Evolutionary conservation across 2,113 vertebrate genomes (phyloP).

Genomic region (Nannospalax galili): DNA sequence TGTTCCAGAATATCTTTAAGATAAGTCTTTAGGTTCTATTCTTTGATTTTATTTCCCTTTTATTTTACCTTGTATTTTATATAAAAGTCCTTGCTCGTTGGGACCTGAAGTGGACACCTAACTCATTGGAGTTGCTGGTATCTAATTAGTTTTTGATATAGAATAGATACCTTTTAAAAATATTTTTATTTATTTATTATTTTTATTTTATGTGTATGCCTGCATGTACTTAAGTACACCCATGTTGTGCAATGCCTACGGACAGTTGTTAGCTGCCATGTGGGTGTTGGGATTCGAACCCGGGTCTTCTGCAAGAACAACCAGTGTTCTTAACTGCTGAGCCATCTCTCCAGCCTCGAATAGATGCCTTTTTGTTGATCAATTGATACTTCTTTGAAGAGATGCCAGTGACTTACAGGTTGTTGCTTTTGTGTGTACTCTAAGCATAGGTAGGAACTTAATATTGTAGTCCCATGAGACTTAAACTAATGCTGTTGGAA

Average conservation of each 20-base stretch:
- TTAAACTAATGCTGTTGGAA: not conserved
- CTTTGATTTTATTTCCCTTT: not conserved
- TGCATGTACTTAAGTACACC: no score
- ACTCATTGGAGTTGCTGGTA: no score
- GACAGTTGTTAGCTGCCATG: no score
- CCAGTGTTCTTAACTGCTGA: no score
- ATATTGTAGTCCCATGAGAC: not conserved
- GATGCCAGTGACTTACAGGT: not conserved
- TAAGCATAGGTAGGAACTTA: not conserved
- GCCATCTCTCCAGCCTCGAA: no score
- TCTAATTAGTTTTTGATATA: not conserved
- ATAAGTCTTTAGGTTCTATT: not conserved
- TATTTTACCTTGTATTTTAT: conserved; percentile 17
- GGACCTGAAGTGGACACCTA: no score
- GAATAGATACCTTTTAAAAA: not conserved
- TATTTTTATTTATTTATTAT: no score
- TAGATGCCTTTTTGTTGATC: not conserved
- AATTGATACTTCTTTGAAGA: not conserved
- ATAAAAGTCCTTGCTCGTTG: not conserved
- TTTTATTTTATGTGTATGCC: no score
- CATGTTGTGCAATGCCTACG: no score
- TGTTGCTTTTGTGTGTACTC: not conserved
- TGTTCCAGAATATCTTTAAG: not conserved
- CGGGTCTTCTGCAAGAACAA: no score
- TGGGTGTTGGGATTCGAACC: no score